These are phyloP conservation scores for Noturus placidus DNA, from an alignment of 2,113 vertebrate genomes.

Conservation along the genomic window DNA sequence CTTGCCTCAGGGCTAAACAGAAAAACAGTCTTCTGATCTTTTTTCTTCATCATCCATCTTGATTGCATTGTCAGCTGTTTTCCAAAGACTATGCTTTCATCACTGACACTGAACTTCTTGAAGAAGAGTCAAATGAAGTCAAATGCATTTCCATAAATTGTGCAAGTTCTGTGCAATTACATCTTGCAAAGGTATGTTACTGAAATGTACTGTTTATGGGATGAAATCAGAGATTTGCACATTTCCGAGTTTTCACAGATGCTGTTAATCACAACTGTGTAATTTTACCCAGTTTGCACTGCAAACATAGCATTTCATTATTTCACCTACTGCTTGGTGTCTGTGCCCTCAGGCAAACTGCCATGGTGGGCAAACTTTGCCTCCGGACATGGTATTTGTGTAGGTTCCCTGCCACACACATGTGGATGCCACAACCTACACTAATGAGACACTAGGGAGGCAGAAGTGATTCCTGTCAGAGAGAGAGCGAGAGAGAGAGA, in stretches of 20 bases:
- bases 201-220: slow-evolving; percentile 12
- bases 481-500: slow-evolving; percentile 1
- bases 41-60: slow-evolving; percentile 9
- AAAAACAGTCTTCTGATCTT: slow-evolving; percentile 35
- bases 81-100: slow-evolving; percentile 19
- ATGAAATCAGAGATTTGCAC: slow-evolving; percentile 1
- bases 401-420: slow-evolving; percentile 50
- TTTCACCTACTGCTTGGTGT: slow-evolving; percentile 35
- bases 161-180: not conserved
- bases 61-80: slow-evolving; percentile 39
- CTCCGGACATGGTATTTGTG: slow-evolving; percentile 57
- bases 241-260: slow-evolving; percentile 18
- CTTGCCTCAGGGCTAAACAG: slow-evolving; percentile 43
- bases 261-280: not conserved
- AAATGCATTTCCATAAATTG: slow-evolving; percentile 11
- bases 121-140: slow-evolving; percentile 10
- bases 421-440: slow-evolving; percentile 54
- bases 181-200: not conserved
- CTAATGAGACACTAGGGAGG: slow-evolving; percentile 68
- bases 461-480: slow-evolving; percentile 21
- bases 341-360: slow-evolving; percentile 48
- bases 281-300: slow-evolving; percentile 28
- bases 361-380: slow-evolving; percentile 50
- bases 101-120: slow-evolving; percentile 24
- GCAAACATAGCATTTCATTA: slow-evolving; percentile 26